phyloP scores from a whole-genome alignment of 2,113 vertebrate species.

The Megaleporinus macrocephalus region DNA sequence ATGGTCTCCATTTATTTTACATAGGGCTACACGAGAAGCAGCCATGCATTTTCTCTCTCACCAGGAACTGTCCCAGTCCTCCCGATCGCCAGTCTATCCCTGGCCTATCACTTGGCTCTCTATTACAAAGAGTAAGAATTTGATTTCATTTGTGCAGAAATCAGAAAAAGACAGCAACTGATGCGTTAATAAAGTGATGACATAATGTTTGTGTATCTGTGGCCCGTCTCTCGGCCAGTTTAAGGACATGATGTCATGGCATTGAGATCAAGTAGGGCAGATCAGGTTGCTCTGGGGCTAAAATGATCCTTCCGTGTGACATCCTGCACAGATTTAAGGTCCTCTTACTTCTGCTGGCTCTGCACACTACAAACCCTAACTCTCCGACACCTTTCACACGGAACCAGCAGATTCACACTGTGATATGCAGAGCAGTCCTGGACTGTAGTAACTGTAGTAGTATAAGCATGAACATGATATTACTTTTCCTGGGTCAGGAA shows the following conservation, averaged over 20 bases:
- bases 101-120: slow-evolving; percentile 14
- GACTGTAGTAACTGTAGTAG: too few relatives aligned
- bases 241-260: slow-evolving; percentile 71
- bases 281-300: slow-evolving; percentile 66
- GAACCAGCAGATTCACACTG: neutral
- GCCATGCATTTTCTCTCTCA: too few relatives aligned
- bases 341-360: slow-evolving; percentile 46
- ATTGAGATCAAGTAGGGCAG: slow-evolving; percentile 55
- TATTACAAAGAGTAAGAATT: slow-evolving; percentile 50
- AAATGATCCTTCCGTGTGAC: slow-evolving; percentile 61
- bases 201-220: slow-evolving; percentile 65
- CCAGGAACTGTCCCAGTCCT: too few relatives aligned
- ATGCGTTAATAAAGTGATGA: slow-evolving; percentile 64
- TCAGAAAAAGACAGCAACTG: slow-evolving; percentile 59
- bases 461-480: too few relatives aligned
- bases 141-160: slow-evolving; percentile 52
- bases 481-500: too few relatives aligned
- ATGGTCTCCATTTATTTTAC: too few relatives aligned
- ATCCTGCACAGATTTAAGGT: slow-evolving; percentile 54
- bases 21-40: too few relatives aligned
- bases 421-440: neutral
- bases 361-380: slow-evolving; percentile 29
- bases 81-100: too few relatives aligned
- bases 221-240: slow-evolving; percentile 57
- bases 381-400: neutral